A percentile compares a stretch with the other conserved stretches of the same genome.
phyloP scores from a whole-genome alignment of 2,888 invertebrate species.

The Ophion costatus region DNA sequence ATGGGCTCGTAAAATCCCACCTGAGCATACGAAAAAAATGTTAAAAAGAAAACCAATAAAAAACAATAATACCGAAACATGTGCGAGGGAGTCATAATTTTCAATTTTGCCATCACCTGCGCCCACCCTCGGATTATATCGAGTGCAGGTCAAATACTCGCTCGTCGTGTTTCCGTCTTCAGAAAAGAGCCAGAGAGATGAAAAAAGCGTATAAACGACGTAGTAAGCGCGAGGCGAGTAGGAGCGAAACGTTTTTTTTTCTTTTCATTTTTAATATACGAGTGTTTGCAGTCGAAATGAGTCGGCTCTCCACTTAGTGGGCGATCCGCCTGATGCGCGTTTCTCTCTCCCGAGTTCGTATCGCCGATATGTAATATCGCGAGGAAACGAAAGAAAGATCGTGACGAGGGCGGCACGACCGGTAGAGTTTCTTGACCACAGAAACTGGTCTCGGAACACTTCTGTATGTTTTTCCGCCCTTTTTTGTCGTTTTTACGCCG shows the following conservation, averaged over 20 bases:
- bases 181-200: neutral
- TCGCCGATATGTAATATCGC: slow-evolving; percentile 27
- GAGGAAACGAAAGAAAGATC: slow-evolving; percentile 22
- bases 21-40: no score
- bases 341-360: slow-evolving; percentile 5
- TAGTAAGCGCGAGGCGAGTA: slow-evolving; percentile 8
- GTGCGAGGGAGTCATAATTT: no score
- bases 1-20: no score
- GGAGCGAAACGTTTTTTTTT: slow-evolving; percentile 38
- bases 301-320: slow-evolving; percentile 55
- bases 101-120: no score
- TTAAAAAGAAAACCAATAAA: no score
- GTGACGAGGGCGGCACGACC: slow-evolving; percentile 13
- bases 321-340: slow-evolving; percentile 47
- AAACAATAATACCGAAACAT: no score
- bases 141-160: neutral
- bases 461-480: slow-evolving; percentile 15
- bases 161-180: no score
- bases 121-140: neutral
- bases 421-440: slow-evolving; percentile 49
- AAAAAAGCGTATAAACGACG: neutral
- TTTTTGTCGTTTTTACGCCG: slow-evolving; percentile 12
- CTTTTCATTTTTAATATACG: slow-evolving; percentile 21
- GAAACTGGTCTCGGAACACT: slow-evolving; percentile 49
- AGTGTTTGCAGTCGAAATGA: slow-evolving; percentile 53